A percentile compares a stretch with the other conserved stretches of the same genome.
phyloP scores from a whole-genome alignment of 2,888 invertebrate genomes.

The Leptarthrus brevirostris region DNA sequence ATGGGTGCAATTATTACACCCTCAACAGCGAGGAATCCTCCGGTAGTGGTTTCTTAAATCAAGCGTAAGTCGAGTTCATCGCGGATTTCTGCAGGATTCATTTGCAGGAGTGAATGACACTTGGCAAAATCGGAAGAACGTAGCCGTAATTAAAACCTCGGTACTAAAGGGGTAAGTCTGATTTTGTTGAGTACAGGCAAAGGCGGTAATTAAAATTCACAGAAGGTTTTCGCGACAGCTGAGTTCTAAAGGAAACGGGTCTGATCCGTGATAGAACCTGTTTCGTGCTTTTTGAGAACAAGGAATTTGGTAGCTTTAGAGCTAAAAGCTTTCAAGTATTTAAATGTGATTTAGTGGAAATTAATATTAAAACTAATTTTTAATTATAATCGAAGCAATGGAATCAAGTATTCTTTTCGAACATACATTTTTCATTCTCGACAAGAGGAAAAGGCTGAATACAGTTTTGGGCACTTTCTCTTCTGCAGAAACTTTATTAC shows the following conservation, averaged over 20 bases:
- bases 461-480: too few species aligned
- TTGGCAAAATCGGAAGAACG: neutral
- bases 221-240: neutral
- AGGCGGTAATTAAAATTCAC: neutral
- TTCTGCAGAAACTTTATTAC: too few species aligned
- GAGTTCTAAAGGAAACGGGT: neutral
- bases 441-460: too few species aligned
- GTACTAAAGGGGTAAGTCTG: neutral
- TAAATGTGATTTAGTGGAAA: too few species aligned
- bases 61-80: neutral
- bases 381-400: too few species aligned
- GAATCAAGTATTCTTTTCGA: too few species aligned
- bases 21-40: neutral
- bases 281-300: neutral
- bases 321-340: too few species aligned
- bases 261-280: neutral
- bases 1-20: slow-evolving; percentile 19
- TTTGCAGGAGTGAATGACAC: neutral
- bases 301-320: neutral
- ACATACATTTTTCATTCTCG: too few species aligned
- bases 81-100: neutral
- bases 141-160: neutral
- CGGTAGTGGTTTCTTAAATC: neutral
- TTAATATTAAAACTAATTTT: too few species aligned
- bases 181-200: too few species aligned